Evolutionary conservation across 2,888 invertebrate species (phyloP).

Genomic region (Sericinus montela): DNA sequence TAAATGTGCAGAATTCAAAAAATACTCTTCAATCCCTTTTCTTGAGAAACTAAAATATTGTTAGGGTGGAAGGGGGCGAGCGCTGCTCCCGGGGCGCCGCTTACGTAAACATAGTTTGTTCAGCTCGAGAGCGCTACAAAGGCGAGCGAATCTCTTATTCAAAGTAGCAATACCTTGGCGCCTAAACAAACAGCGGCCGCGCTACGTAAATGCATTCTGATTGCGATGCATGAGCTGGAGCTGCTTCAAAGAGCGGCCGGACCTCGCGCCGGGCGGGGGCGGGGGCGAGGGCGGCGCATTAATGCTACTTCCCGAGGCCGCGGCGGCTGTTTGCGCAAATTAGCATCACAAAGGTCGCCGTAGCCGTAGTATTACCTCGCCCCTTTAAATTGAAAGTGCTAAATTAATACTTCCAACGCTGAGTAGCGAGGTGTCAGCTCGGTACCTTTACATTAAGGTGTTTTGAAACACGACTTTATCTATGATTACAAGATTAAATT

Average conservation of each 20-base stretch:
- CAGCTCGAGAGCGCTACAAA: slow-evolving; percentile 33
- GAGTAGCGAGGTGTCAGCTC: background rate
- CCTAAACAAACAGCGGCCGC: slow-evolving; percentile 60
- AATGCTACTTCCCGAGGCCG: slow-evolving; percentile 45
- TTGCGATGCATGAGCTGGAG: slow-evolving; percentile 36
- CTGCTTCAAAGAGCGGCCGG: slow-evolving; percentile 22
- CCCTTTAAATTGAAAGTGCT: slow-evolving; percentile 14
- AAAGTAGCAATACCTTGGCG: slow-evolving; percentile 65
- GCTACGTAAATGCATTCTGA: slow-evolving; percentile 50
- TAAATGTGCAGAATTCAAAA: no score
- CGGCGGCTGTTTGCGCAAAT: slow-evolving; percentile 46
- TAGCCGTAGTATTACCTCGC: slow-evolving; percentile 13
- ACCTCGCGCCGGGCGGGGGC: background rate
- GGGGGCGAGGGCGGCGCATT: slow-evolving; percentile 22
- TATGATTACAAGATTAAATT: no score
- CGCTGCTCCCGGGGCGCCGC: background rate
- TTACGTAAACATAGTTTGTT: slow-evolving; percentile 29
- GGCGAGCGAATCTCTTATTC: slow-evolving; percentile 57
- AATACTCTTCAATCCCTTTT: no score
- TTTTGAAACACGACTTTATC: no score
- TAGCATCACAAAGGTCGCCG: slow-evolving; percentile 55
- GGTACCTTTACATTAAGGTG: no score
- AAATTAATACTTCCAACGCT: slow-evolving; percentile 2
- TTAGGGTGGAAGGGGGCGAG: background rate
- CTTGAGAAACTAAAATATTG: background rate